A percentile compares a stretch with the other conserved stretches of the same genome.
Conservation (phyloP, 92 coral and sea anemone genomes). For the Parazoanthus swiftii region DNA sequence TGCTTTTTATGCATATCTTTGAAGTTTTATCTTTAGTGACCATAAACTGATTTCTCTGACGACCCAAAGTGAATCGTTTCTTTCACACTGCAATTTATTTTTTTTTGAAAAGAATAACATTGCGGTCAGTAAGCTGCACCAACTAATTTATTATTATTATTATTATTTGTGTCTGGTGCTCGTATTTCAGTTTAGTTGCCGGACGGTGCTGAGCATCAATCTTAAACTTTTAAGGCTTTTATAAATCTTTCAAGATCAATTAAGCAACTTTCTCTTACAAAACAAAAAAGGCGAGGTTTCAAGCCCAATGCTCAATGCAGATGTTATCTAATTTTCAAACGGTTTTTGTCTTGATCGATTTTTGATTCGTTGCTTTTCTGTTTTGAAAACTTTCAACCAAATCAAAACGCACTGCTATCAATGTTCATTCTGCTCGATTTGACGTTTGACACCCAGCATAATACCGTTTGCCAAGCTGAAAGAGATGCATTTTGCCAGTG, state of each 20-base stretch:
- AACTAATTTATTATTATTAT: neutral
- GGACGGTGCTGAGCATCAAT: conserved; percentile 4
- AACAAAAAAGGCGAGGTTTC: conserved; percentile 8
- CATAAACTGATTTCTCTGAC: conserved; percentile 13
- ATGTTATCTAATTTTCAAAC: conserved; percentile 18
- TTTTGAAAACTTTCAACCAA: conserved; percentile 24
- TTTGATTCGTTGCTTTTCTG: conserved; percentile 21
- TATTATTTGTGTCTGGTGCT: neutral
- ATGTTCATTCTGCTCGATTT: conserved; percentile 17
- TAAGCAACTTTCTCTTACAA: conserved; percentile 2
- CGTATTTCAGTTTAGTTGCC: neutral
- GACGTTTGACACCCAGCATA: neutral
- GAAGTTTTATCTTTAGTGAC: conserved; percentile 29
- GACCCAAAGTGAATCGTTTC: conserved; percentile 18
- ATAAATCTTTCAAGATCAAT: conserved; percentile 14
- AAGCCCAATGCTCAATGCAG: neutral
- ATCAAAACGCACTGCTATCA: neutral
- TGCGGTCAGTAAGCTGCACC: neutral
- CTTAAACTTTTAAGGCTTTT: conserved; percentile 22
- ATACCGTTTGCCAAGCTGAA: neutral
- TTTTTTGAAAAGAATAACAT: neutral
- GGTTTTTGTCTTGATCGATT: conserved; percentile 20
- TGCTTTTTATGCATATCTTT: conserved; percentile 17
- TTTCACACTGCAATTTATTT: conserved; percentile 1
- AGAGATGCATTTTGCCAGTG: neutral